Evolutionary conservation across 2,113 vertebrate species (phyloP), one percentile per base, ranked within the genome.

Genomic region (Ploceus nigricollis): DNA sequence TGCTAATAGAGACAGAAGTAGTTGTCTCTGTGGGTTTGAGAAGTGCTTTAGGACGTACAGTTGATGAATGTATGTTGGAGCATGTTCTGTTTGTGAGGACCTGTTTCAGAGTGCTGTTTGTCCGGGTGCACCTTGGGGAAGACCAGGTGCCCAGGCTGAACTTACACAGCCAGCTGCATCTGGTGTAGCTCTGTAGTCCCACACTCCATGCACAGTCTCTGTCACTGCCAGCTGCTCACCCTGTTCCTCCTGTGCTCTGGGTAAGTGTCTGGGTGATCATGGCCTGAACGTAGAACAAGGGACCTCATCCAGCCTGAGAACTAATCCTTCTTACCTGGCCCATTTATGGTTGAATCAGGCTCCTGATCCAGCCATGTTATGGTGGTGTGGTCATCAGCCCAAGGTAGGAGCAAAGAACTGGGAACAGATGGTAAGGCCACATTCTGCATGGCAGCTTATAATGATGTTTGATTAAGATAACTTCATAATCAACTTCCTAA

Each of bases 401-500:
- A 25, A 42, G 28, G 23, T 2, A 35, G 47, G 30, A 58, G 23
- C 33, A n/a, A 37, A 60, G 50, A 68, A 54, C 39, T 53, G 15
- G 48, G 24, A 86, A 13, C 12, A 64, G 37, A 78, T 9, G 8
- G 15, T 51, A 31, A 72, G 20, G 23, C 47, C 39, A 40, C 8
- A 2, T 19, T 82, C 64, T 27, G 22, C 9, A 1, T 7, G 30
- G 40, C 33, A 84, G 15, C 10, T 76, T 63, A 22, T 25, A 60
- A 70, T 39, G 47, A 30, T 47, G 7, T 39, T 91, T 68, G n/a
- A 53, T 87, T 68, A 60, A 78, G 65, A 27, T 51, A 44, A 70
- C 48, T 82, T 87, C 71, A 72, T 68, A 53, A 82, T 53, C 63
- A 66, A 37, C 23, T 75, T 91, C 24, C 17, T 91, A 85, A 80